Conservation (phyloP, 2,888 invertebrate genomes). For the Tetranychus truncatus region DNA sequence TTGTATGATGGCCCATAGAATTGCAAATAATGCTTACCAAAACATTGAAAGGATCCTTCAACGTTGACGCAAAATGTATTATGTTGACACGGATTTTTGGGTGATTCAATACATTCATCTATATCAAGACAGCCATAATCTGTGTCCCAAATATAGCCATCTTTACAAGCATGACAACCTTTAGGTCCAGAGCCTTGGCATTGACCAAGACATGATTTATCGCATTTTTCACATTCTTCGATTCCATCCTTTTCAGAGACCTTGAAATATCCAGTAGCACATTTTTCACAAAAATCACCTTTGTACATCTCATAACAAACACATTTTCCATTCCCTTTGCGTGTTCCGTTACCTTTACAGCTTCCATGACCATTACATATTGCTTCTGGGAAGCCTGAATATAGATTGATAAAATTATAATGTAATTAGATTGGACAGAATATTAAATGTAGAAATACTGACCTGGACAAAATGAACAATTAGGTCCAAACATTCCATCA, state of each 20-base stretch:
- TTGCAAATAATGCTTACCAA: constrained; percentile 34
- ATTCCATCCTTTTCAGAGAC: constrained; percentile 41
- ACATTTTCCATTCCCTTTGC: constrained; percentile 79
- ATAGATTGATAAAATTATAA: constrained; percentile 38
- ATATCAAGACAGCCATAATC: constrained; percentile 61
- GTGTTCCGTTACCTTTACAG: constrained; percentile 66
- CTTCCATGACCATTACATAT: constrained; percentile 67
- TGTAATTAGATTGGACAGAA: constrained; percentile 7
- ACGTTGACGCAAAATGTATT: constrained; percentile 74
- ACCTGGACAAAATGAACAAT: constrained; percentile 61
- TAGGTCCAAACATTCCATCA: constrained; percentile 56
- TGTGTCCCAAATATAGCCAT: constrained; percentile 53
- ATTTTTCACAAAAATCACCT: constrained; percentile 57
- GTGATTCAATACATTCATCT: constrained; percentile 52
- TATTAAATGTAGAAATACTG: background rate
- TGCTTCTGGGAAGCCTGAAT: constrained; percentile 50
- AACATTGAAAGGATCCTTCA: constrained; percentile 60
- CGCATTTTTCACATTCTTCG: constrained; percentile 48
- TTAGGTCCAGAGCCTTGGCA: constrained; percentile 50
- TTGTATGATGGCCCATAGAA: background rate
- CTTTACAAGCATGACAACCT: constrained; percentile 44
- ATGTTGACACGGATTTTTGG: constrained; percentile 38
- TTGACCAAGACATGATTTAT: constrained; percentile 53
- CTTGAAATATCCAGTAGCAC: constrained; percentile 49
- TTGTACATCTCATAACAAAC: constrained; percentile 60